phyloP scores from a whole-genome alignment of 2,797 vertebrate genomes.

The Sebastes minor region DNA sequence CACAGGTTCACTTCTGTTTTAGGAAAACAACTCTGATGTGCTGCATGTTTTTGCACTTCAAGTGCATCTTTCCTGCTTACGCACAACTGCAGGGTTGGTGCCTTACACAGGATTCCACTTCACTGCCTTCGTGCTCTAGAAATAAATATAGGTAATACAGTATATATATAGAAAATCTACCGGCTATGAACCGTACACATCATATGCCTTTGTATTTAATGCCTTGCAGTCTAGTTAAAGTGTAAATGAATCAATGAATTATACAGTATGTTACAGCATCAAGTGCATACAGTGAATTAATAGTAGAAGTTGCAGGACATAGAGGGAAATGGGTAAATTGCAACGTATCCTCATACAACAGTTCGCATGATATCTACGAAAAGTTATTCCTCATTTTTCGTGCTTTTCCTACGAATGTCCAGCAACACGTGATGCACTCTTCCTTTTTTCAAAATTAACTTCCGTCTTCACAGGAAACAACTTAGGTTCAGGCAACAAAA shows the following conservation, averaged over 20 bases:
- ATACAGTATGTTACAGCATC: background rate
- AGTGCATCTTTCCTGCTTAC: background rate
- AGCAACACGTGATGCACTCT: too few species aligned
- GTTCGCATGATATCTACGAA: too few species aligned
- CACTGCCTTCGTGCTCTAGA: background rate
- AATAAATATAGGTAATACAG: background rate
- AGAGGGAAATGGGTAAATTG: background rate
- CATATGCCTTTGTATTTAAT: background rate
- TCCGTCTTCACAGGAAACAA: too few species aligned
- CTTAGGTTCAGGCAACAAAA: too few species aligned
- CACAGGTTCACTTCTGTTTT: conserved; percentile 9
- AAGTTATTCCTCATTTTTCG: too few species aligned
- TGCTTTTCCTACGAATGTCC: too few species aligned
- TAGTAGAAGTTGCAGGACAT: background rate
- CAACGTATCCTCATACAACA: too few species aligned
- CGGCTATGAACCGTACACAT: background rate
- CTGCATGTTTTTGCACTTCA: conserved; percentile 8
- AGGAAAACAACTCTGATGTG: conserved; percentile 22
- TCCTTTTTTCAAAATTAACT: too few species aligned
- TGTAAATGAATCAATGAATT: background rate
- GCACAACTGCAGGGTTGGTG: background rate
- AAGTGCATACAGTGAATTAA: background rate
- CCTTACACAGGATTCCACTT: background rate
- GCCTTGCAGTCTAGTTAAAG: background rate
- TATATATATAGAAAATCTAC: background rate